Evolutionary conservation across 2,797 vertebrate species (phyloP).

Genomic region (Loris lydekkerianus): DNA sequence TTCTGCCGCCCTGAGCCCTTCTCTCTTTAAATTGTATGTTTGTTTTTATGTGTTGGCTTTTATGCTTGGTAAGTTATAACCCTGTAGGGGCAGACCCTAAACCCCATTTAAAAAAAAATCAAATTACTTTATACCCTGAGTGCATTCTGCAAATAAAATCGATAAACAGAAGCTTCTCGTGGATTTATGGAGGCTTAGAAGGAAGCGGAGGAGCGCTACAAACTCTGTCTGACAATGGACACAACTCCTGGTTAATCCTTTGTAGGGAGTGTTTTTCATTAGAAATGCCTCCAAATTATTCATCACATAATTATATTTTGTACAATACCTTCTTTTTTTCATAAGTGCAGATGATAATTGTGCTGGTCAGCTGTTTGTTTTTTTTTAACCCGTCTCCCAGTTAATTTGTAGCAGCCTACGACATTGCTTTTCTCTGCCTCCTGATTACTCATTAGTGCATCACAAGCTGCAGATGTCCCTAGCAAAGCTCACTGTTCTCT

Average conservation of each 20-base stretch:
- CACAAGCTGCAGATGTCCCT: not conserved
- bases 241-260: slow-evolving; percentile 63
- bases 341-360: slow-evolving; percentile 30
- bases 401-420: not conserved
- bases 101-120: slow-evolving; percentile 81
- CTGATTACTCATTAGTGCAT: not conserved
- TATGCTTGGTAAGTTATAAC: slow-evolving; percentile 83
- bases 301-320: slow-evolving; percentile 63
- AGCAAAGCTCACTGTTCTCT: too few relatives aligned
- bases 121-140: slow-evolving; percentile 84
- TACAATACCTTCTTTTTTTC: slow-evolving; percentile 51
- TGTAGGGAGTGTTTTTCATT: slow-evolving; percentile 66
- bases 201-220: slow-evolving; percentile 30
- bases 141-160: slow-evolving; percentile 84
- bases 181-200: slow-evolving; percentile 79
- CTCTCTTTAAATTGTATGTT: slow-evolving; percentile 78
- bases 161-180: slow-evolving; percentile 80
- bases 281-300: slow-evolving; percentile 68
- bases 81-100: slow-evolving; percentile 84
- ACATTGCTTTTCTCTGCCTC: not conserved
- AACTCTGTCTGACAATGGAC: slow-evolving; percentile 39
- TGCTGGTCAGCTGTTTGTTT: not conserved
- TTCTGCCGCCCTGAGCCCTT: slow-evolving; percentile 54
- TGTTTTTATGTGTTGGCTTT: slow-evolving; percentile 83
- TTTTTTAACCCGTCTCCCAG: not conserved